Evolutionary conservation across 2,113 vertebrate genomes (phyloP).

Genomic region (Poicephalus meyeri): DNA sequence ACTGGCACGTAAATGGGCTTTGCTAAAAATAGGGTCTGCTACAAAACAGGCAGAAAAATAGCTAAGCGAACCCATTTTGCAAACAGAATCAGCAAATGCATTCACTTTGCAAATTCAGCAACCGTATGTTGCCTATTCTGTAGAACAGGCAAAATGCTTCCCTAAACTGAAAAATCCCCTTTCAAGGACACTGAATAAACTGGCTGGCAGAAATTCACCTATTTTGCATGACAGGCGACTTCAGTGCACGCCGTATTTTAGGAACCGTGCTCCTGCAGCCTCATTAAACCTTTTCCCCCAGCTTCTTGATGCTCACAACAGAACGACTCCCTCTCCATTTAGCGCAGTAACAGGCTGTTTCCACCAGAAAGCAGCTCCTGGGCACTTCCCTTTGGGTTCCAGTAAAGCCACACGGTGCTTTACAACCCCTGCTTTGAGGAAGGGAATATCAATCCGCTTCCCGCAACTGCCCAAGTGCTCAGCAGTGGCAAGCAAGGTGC

Average conservation of each 20-base stretch:
- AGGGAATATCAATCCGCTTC: background rate
- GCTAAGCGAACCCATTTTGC: constrained; percentile 59
- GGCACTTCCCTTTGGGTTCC: background rate
- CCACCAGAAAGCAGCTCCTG: background rate
- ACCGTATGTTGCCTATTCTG: constrained; percentile 57
- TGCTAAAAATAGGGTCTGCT: constrained; percentile 62
- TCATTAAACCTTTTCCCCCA: constrained; percentile 26
- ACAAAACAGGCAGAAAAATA: constrained; percentile 63
- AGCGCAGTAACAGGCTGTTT: background rate
- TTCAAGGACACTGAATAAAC: constrained; percentile 64
- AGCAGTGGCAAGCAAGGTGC: background rate
- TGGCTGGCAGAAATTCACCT: constrained; percentile 60
- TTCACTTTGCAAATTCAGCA: constrained; percentile 69
- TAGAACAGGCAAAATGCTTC: constrained; percentile 66
- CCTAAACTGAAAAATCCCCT: constrained; percentile 69
- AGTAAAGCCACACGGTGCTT: background rate
- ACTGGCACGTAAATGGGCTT: constrained; percentile 25
- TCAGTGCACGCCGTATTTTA: background rate
- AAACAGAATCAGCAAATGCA: constrained; percentile 66
- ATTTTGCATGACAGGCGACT: constrained; percentile 58
- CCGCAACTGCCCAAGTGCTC: background rate
- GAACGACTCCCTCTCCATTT: background rate
- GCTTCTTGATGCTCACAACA: constrained; percentile 2
- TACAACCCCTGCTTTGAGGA: background rate
- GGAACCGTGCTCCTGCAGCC: background rate